phyloP scores from a whole-genome alignment of 2,888 invertebrate genomes.

The Kryphioiulus occultus region DNA sequence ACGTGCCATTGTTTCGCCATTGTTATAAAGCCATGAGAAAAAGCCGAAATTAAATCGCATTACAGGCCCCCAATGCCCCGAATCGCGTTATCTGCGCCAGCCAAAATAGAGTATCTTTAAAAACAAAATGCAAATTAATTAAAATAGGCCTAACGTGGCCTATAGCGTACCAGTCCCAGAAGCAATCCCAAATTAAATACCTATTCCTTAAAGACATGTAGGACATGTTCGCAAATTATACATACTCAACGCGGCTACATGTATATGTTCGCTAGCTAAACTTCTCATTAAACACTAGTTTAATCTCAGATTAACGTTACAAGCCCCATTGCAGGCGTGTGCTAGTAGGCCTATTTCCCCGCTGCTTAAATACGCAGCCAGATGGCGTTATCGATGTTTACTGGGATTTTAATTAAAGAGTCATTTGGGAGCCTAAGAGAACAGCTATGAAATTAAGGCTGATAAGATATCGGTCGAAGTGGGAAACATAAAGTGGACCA shows the following conservation, averaged over 20 bases:
- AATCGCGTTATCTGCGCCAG: neutral
- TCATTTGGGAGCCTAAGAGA: slow-evolving; percentile 35
- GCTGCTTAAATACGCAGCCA: neutral
- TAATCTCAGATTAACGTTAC: neutral
- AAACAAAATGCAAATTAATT: neutral
- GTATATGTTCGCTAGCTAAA: no score
- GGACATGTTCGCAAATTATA: no score
- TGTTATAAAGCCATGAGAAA: neutral
- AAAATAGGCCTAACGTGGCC: neutral
- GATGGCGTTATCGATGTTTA: slow-evolving; percentile 26
- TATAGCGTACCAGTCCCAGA: no score
- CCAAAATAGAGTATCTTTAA: no score
- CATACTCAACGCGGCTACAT: no score
- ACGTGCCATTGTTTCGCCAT: neutral
- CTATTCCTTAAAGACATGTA: no score
- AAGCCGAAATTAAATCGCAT: neutral
- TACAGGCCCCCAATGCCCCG: neutral
- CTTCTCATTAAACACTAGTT: neutral
- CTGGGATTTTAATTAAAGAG: slow-evolving; percentile 35
- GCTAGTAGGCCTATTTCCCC: neutral
- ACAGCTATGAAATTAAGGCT: slow-evolving; percentile 35
- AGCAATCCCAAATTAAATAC: no score
- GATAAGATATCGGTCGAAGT: slow-evolving; percentile 35
- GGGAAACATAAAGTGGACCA: slow-evolving; percentile 20
- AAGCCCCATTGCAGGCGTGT: neutral